phyloP scores from a whole-genome alignment of 2,888 invertebrate species.

The Bombylius major region DNA sequence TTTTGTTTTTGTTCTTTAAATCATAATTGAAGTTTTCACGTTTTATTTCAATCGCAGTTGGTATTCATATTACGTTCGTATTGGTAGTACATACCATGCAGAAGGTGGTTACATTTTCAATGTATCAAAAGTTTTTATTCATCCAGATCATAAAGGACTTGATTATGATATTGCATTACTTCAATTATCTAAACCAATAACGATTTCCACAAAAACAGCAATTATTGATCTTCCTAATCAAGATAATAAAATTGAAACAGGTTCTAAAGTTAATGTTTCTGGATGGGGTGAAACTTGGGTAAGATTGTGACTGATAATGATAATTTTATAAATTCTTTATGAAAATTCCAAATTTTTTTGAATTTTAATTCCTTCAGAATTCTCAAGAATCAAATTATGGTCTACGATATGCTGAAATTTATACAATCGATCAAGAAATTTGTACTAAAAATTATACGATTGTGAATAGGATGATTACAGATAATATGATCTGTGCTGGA shows the following conservation, averaged over 20 bases:
- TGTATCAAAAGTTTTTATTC: conserved; percentile 25
- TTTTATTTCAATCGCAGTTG: too few species aligned
- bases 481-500: conserved; percentile 29
- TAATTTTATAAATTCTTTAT: too few species aligned
- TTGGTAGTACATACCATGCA: conserved; percentile 30
- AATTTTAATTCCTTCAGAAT: conserved; percentile 11
- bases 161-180: conserved; percentile 37
- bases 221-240: conserved; percentile 22
- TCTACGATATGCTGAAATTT: conserved; percentile 17
- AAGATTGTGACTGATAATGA: too few species aligned
- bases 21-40: too few species aligned
- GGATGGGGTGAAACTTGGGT: conserved; percentile 28
- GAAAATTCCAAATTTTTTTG: too few species aligned
- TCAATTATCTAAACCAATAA: too few species aligned
- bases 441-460: too few species aligned
- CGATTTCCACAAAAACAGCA: too few species aligned
- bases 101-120: conserved; percentile 29
- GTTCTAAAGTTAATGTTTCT: conserved; percentile 25
- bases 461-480: too few species aligned
- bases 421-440: too few species aligned
- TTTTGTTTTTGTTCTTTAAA: too few species aligned
- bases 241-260: conserved; percentile 19
- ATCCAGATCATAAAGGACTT: conserved; percentile 27
- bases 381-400: conserved; percentile 15
- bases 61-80: conserved; percentile 22